phyloP scores from a whole-genome alignment of 2,888 invertebrate genomes.

The Dryobota labecula region DNA sequence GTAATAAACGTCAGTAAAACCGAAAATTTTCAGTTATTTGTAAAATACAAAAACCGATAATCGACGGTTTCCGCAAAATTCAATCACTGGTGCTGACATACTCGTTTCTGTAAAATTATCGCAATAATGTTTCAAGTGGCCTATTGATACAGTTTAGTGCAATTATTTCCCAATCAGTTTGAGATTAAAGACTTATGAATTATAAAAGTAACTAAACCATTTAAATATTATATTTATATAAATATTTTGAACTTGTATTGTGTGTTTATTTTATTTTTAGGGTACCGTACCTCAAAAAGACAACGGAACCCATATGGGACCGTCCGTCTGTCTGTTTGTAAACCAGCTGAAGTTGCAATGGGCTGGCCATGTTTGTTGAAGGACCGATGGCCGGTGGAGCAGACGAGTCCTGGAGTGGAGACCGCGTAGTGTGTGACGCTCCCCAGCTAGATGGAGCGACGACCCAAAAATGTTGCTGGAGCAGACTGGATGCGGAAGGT shows the following conservation, averaged over 20 bases:
- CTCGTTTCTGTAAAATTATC: conserved; percentile 18
- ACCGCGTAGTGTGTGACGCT: no score
- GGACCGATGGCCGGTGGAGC: no score
- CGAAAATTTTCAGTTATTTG: conserved; percentile 9
- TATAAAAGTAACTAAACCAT: neutral
- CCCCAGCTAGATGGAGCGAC: no score
- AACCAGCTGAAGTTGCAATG: no score
- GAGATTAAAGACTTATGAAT: neutral
- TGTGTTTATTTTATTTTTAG: neutral
- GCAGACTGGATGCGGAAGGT: no score
- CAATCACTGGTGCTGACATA: conserved; percentile 51
- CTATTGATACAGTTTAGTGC: neutral
- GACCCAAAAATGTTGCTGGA: no score
- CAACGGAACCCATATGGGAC: no score
- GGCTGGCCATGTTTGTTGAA: no score
- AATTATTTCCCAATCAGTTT: neutral
- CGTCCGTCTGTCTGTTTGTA: no score
- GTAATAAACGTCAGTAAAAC: conserved; percentile 29
- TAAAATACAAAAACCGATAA: neutral
- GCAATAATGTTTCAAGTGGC: neutral
- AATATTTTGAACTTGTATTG: neutral
- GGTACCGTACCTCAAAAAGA: no score
- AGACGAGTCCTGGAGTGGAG: no score
- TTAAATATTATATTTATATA: neutral
- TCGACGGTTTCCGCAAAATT: conserved; percentile 4